Conservation (phyloP, 2,888 invertebrate genomes). For the Dascillus cervinus region DNA sequence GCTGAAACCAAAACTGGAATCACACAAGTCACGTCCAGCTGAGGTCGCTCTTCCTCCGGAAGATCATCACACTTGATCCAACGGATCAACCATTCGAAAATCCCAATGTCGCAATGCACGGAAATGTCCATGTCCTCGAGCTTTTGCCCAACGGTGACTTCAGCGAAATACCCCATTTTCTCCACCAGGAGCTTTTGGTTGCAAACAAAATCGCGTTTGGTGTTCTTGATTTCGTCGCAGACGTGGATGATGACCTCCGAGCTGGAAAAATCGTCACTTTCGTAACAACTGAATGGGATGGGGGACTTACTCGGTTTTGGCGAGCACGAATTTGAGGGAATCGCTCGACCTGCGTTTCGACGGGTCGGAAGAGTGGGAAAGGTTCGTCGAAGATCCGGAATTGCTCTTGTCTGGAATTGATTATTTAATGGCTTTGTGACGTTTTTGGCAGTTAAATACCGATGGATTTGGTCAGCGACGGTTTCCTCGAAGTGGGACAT, state of each 20-base stretch:
- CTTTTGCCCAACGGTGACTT: slow-evolving; percentile 71
- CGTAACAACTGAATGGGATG: not conserved
- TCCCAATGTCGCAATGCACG: slow-evolving; percentile 91
- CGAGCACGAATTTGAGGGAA: slow-evolving; percentile 31
- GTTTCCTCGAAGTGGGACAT: slow-evolving; percentile 3
- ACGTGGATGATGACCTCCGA: slow-evolving; percentile 89
- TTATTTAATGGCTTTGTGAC: too few species aligned
- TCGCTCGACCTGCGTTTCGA: too few species aligned
- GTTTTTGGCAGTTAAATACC: too few species aligned
- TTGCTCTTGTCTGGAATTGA: too few species aligned
- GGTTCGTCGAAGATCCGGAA: too few species aligned
- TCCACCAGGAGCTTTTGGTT: slow-evolving; percentile 76
- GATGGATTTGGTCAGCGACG: slow-evolving; percentile 7
- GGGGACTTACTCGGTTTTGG: slow-evolving; percentile 46
- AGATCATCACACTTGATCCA: slow-evolving; percentile 81
- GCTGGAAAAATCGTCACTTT: slow-evolving; percentile 26
- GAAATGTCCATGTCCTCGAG: slow-evolving; percentile 92
- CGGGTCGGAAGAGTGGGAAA: too few species aligned
- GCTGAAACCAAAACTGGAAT: slow-evolving; percentile 88
- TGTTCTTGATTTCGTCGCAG: slow-evolving; percentile 86
- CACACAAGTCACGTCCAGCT: slow-evolving; percentile 73
- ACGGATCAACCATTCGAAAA: slow-evolving; percentile 94
- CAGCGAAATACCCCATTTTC: slow-evolving; percentile 94
- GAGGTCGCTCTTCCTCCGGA: slow-evolving; percentile 55
- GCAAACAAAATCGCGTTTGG: slow-evolving; percentile 84